Conservation (phyloP, 2,113 vertebrate genomes). For the Charadrius vociferus region DNA sequence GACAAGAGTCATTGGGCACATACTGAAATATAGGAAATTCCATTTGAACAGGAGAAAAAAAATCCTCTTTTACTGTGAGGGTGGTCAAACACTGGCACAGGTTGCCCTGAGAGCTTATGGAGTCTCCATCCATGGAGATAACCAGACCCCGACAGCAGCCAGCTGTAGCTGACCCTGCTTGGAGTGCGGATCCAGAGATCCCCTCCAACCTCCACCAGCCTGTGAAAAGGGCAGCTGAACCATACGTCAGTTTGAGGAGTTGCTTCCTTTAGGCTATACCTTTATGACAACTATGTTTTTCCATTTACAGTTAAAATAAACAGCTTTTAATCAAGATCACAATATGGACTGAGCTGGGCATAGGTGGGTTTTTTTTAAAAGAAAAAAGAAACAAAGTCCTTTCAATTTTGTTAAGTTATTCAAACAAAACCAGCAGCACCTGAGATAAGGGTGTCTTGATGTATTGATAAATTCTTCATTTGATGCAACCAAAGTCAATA, state of each 20-base stretch:
- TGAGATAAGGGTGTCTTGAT: background rate
- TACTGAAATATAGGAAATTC: background rate
- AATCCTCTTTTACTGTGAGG: background rate
- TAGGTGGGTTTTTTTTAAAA: background rate
- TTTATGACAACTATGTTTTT: background rate
- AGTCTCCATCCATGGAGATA: background rate
- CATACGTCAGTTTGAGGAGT: background rate
- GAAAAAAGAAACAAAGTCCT: background rate
- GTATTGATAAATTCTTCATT: background rate
- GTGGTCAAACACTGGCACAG: background rate
- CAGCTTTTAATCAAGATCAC: background rate
- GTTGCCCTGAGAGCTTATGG: background rate
- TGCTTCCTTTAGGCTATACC: background rate
- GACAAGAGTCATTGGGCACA: background rate
- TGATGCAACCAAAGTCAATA: background rate
- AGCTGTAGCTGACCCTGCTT: background rate
- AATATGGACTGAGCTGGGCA: background rate
- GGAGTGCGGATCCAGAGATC: background rate
- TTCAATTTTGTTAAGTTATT: background rate
- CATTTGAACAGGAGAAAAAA: background rate
- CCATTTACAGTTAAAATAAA: background rate
- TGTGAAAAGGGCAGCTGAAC: background rate
- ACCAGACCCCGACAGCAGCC: background rate
- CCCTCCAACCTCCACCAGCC: background rate
- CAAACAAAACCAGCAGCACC: background rate